These are phyloP conservation scores for Harpalus rufipes DNA, from an alignment of 2,888 invertebrate species.

Conservation along the genomic window DNA sequence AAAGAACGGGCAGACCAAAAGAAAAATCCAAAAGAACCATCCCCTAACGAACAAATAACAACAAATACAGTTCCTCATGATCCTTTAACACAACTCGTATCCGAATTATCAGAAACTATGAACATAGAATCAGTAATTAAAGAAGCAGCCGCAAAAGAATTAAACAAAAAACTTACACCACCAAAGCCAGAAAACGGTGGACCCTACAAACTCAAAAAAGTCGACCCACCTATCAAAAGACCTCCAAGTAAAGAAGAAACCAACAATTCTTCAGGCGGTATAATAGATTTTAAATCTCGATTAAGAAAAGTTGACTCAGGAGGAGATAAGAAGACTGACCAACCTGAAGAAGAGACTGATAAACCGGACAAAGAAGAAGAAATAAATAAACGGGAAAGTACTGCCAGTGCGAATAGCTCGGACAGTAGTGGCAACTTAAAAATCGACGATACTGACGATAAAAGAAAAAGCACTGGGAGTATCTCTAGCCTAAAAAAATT, in stretches of 20 bases:
- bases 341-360: slow-evolving; percentile 69
- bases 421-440: slow-evolving; percentile 76
- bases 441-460: slow-evolving; percentile 87
- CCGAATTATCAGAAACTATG: slow-evolving; percentile 91
- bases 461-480: slow-evolving; percentile 93
- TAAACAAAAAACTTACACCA: slow-evolving; percentile 70
- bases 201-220: slow-evolving; percentile 85
- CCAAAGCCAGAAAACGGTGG: slow-evolving; percentile 73
- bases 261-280: slow-evolving; percentile 80
- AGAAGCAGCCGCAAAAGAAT: slow-evolving; percentile 71
- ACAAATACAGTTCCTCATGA: slow-evolving; percentile 82
- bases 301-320: slow-evolving; percentile 88
- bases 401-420: slow-evolving; percentile 76
- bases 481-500: slow-evolving; percentile 94
- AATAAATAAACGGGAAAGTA: slow-evolving; percentile 77
- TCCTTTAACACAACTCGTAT: slow-evolving; percentile 89
- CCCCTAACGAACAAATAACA: slow-evolving; percentile 74
- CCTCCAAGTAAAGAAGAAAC: slow-evolving; percentile 78
- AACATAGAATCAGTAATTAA: slow-evolving; percentile 80
- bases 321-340: slow-evolving; percentile 74
- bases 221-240: slow-evolving; percentile 83
- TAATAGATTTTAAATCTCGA: slow-evolving; percentile 91
- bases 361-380: slow-evolving; percentile 70
- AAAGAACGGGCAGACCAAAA: slow-evolving; percentile 87
- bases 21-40: slow-evolving; percentile 80